phyloP scores from a whole-genome alignment of 2,113 vertebrate genomes.

The Cynocephalus volans region DNA sequence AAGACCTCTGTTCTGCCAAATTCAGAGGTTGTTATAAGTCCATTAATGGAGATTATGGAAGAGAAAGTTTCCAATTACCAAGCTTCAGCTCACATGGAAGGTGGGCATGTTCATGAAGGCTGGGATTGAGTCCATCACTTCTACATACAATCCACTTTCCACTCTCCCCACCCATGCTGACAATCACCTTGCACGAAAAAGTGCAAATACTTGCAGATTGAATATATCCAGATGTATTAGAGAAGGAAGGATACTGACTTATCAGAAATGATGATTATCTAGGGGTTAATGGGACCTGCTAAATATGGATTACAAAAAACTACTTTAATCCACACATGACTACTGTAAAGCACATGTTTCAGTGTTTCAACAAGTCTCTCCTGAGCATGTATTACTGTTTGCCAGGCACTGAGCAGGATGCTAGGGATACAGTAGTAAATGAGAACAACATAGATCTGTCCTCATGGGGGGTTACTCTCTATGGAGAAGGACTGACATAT shows the following conservation, averaged over 20 bases:
- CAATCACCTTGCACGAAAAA: not conserved
- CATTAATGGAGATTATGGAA: not conserved
- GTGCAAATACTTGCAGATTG: not conserved
- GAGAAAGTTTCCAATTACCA: not conserved
- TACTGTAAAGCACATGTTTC: not conserved
- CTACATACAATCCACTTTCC: not conserved
- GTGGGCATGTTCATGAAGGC: not conserved
- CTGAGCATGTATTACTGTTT: not conserved
- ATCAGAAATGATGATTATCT: not conserved
- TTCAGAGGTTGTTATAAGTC: not conserved
- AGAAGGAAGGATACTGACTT: constrained; percentile 15
- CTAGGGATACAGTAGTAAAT: not conserved
- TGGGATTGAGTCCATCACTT: not conserved
- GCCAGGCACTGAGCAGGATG: not conserved
- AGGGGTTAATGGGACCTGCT: not conserved
- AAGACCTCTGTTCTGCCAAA: not conserved
- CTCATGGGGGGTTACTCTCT: not conserved
- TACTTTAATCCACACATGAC: not conserved
- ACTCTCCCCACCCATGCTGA: not conserved
- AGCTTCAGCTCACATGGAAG: not conserved
- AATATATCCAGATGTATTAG: not conserved
- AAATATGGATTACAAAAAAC: not conserved
- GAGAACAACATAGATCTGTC: not conserved
- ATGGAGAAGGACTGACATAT: not conserved
- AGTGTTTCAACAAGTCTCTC: not conserved